phyloP scores from a whole-genome alignment of 2,797 vertebrate species.

The Hydrophis major region DNA sequence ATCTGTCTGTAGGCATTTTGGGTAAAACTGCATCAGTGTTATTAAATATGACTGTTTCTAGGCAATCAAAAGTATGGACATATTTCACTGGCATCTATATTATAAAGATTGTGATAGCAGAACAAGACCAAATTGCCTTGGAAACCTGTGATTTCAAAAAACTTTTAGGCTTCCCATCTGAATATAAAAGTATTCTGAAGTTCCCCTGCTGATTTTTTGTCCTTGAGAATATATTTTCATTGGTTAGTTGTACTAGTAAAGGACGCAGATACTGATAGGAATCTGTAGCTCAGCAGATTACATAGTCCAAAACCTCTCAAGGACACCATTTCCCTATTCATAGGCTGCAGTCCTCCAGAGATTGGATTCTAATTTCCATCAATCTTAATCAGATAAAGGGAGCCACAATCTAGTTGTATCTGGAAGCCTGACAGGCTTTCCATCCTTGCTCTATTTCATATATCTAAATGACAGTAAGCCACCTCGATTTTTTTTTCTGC shows the following conservation, averaged over 20 bases:
- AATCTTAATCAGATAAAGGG: background rate
- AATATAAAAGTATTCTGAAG: background rate
- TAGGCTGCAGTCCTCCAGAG: background rate
- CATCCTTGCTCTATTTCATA: background rate
- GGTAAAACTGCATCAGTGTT: background rate
- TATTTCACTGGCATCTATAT: background rate
- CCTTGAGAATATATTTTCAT: background rate
- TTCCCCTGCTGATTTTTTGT: background rate
- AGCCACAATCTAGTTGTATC: background rate
- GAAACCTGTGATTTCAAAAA: background rate
- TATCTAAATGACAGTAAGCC: background rate
- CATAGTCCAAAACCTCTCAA: background rate
- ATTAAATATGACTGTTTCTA: background rate
- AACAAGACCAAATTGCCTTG: background rate
- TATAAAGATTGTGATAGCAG: background rate
- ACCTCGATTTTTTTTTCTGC: background rate
- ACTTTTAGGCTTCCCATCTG: background rate
- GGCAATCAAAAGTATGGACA: background rate
- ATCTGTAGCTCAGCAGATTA: background rate
- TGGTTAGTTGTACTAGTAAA: background rate
- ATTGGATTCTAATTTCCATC: background rate
- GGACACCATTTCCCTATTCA: background rate
- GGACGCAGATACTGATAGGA: background rate
- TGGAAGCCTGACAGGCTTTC: background rate
- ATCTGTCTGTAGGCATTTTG: background rate